Conservation (phyloP, 2,797 vertebrate species). For the Neosalanx taihuensis region DNA sequence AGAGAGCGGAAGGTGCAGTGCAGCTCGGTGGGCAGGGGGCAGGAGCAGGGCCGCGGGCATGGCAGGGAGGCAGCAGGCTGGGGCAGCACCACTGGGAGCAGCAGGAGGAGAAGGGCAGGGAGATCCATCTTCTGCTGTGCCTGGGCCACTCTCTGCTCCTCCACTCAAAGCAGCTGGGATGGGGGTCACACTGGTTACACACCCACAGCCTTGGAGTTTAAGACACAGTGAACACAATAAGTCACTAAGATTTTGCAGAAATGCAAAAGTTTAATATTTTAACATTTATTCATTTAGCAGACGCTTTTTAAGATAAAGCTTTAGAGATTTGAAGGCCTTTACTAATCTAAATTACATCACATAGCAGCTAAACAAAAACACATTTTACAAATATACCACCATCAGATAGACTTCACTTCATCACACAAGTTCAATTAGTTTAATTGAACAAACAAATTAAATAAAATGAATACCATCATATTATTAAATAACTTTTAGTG, state of each 20-base stretch:
- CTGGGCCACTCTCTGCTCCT: constrained; percentile 1
- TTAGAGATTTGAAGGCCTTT: neutral
- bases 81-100: constrained; percentile 62
- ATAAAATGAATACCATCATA: too few relatives aligned
- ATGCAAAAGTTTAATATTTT: too few relatives aligned
- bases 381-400: neutral
- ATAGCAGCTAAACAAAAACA: neutral
- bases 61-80: neutral
- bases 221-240: neutral
- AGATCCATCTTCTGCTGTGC: constrained; percentile 37
- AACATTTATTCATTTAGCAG: too few relatives aligned
- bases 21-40: constrained; percentile 84
- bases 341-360: neutral
- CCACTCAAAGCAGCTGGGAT: constrained; percentile 14
- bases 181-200: constrained; percentile 1
- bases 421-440: neutral
- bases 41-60: constrained; percentile 86
- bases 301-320: too few relatives aligned
- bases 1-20: constrained; percentile 95
- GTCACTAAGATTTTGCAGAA: too few relatives aligned
- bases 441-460: neutral
- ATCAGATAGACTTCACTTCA: neutral
- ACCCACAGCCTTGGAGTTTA: neutral
- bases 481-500: too few relatives aligned
- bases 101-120: constrained; percentile 56